These are phyloP conservation scores for Ivindomyrus marchei DNA, from an alignment of 2,113 vertebrate species.

Conservation along the genomic window DNA sequence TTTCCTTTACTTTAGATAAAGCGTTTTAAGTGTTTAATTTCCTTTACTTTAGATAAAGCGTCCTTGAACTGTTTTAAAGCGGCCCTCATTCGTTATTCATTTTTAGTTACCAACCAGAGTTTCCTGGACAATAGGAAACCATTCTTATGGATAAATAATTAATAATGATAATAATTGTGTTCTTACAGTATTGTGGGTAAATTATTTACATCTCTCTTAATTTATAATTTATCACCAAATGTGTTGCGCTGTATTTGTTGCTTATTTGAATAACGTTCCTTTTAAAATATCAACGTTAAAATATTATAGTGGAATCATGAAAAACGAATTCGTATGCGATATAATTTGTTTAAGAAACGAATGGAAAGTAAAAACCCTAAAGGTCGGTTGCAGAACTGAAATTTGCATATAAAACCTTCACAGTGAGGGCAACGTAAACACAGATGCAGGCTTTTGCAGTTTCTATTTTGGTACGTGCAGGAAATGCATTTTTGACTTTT, in stretches of 20 bases:
- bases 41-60: neutral
- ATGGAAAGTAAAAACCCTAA: neutral
- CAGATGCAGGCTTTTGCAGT: neutral
- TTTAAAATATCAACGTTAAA: neutral
- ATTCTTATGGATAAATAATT: conserved; percentile 70
- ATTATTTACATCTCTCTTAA: conserved; percentile 78
- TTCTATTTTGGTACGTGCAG: neutral
- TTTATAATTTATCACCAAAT: conserved; percentile 74
- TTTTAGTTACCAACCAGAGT: conserved; percentile 30
- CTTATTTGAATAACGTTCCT: neutral
- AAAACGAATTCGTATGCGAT: neutral
- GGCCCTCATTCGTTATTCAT: conserved; percentile 24
- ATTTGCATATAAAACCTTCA: neutral
- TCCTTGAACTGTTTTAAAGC: neutral
- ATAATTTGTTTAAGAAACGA: neutral
- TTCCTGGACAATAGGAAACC: conserved; percentile 40
- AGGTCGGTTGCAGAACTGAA: neutral
- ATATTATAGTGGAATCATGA: neutral
- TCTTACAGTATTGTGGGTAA: conserved; percentile 74
- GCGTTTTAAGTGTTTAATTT: neutral
- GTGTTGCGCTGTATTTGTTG: conserved; percentile 54
- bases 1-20: neutral
- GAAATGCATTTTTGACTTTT: neutral
- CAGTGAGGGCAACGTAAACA: neutral
- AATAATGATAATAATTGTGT: conserved; percentile 76